These are phyloP conservation scores for Erebia palarica DNA, from an alignment of 2,888 invertebrate genomes.

Conservation along the genomic window DNA sequence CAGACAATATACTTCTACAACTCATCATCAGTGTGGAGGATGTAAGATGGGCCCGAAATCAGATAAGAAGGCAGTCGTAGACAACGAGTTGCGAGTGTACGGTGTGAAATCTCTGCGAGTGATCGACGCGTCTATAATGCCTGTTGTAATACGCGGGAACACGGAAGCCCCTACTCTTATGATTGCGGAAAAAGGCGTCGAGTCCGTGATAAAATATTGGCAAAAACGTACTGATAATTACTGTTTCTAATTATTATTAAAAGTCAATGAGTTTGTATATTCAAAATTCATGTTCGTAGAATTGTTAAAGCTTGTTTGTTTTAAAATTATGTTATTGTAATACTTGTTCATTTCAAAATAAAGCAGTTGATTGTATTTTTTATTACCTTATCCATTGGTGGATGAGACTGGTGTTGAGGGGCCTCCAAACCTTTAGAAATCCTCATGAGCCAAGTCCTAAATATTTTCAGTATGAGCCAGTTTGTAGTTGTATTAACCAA, in stretches of 20 bases:
- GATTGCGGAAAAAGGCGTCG: conserved; percentile 51
- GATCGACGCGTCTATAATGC: conserved; percentile 92
- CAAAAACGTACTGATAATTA: conserved; percentile 61
- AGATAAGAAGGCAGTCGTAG: conserved; percentile 85
- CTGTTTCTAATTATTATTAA: conserved; percentile 7
- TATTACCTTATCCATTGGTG: too few species aligned
- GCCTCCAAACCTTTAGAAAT: too few species aligned
- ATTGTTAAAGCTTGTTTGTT: neutral
- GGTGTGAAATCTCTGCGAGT: conserved; percentile 84
- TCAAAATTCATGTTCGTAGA: neutral
- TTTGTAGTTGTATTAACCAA: too few species aligned
- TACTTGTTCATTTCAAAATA: neutral
- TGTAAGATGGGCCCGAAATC: conserved; percentile 79
- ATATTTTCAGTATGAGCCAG: too few species aligned
- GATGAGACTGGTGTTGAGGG: too few species aligned
- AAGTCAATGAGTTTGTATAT: neutral
- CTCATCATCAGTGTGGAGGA: conserved; percentile 74
- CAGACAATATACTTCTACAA: conserved; percentile 76
- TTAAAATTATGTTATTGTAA: neutral
- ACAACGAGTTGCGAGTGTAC: conserved; percentile 84
- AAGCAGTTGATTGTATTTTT: neutral
- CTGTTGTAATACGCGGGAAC: conserved; percentile 88
- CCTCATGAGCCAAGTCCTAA: too few species aligned
- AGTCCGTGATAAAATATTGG: conserved; percentile 87
- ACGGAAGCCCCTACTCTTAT: conserved; percentile 86